Evolutionary conservation across 2,797 vertebrate genomes (phyloP).

Genomic region (Acanthis flammea): DNA sequence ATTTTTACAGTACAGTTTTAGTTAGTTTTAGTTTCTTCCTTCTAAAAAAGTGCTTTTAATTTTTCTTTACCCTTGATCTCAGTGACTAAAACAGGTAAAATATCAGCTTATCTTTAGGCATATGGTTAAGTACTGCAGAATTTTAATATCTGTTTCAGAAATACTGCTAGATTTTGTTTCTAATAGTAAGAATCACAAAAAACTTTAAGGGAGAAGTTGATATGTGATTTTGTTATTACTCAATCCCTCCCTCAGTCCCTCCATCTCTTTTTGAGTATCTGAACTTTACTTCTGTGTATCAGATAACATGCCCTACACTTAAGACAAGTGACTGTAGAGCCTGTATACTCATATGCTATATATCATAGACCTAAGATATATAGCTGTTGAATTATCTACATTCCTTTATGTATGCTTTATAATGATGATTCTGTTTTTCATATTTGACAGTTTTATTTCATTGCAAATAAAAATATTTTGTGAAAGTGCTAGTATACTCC

Average conservation of each 20-base stretch:
- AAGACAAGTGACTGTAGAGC: neutral
- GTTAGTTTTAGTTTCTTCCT: neutral
- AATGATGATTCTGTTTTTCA: neutral
- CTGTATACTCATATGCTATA: neutral
- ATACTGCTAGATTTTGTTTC: neutral
- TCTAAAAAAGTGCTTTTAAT: neutral
- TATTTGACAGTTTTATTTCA: neutral
- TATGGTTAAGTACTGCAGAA: neutral
- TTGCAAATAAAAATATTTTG: neutral
- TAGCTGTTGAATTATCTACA: neutral
- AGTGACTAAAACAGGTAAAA: neutral
- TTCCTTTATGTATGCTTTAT: neutral
- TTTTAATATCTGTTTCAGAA: neutral
- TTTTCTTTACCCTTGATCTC: neutral
- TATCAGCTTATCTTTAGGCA: neutral
- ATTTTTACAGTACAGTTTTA: neutral
- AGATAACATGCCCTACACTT: neutral
- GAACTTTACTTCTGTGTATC: neutral
- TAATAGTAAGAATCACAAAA: neutral
- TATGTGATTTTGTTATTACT: neutral
- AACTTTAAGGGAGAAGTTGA: neutral
- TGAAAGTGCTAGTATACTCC: neutral
- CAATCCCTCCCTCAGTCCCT: fast-evolving
- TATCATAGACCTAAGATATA: neutral
- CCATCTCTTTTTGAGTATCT: neutral